Evolutionary conservation across 92 coral and sea anemone genomes (phyloP).

Genomic region (Porites rus): DNA sequence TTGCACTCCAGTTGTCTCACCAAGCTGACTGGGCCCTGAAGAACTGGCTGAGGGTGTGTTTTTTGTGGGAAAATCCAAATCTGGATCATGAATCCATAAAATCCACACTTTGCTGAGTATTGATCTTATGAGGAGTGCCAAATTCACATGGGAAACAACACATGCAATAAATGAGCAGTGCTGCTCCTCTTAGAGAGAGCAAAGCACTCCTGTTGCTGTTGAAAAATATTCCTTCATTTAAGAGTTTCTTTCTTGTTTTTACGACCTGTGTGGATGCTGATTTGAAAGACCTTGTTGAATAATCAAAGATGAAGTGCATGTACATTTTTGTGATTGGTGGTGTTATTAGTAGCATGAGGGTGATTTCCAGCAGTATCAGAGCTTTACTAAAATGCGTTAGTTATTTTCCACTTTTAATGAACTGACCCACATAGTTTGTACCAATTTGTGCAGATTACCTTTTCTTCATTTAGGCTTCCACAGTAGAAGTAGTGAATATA

Average conservation of each 20-base stretch:
- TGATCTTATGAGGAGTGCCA: no score
- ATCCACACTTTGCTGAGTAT: no score
- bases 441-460: no score
- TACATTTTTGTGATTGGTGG: slow-evolving; percentile 95
- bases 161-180: neutral
- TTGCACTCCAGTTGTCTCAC: no score
- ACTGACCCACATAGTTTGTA: no score
- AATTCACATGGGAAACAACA: no score
- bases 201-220: neutral
- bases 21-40: no score
- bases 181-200: slow-evolving; percentile 11
- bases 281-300: neutral
- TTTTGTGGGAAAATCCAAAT: no score
- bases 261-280: neutral
- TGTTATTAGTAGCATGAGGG: slow-evolving; percentile 98
- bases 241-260: neutral
- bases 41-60: no score
- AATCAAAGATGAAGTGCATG: slow-evolving; percentile 71
- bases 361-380: slow-evolving; percentile 94
- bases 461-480: no score
- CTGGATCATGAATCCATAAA: no score
- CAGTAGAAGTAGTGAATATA: no score
- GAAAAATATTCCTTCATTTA: neutral
- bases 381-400: slow-evolving; percentile 91
- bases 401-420: slow-evolving; percentile 7